These are phyloP conservation scores for Acropora yongei DNA, from an alignment of 64 coral and sea anemone species.

Conservation along the genomic window DNA sequence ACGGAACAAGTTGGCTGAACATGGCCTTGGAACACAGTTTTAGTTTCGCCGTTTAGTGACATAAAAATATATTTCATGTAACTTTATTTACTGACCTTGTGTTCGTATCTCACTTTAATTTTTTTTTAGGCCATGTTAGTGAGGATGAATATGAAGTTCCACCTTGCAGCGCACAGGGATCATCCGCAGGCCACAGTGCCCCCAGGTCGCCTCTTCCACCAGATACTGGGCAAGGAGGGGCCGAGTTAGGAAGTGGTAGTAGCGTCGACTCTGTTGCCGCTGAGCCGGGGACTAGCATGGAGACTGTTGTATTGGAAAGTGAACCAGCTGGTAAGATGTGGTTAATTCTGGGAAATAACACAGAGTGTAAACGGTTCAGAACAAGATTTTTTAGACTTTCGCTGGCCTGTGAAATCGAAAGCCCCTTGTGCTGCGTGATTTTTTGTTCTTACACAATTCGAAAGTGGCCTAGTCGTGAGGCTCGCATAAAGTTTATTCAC, in stretches of 20 bases:
- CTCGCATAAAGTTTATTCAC: too few relatives aligned
- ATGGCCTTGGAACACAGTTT: too few relatives aligned
- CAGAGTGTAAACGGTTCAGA: not conserved
- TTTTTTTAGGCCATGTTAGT: slow-evolving; percentile 78
- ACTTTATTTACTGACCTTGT: not conserved
- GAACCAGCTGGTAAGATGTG: slow-evolving; percentile 23
- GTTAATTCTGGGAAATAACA: not conserved
- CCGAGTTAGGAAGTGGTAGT: slow-evolving; percentile 94
- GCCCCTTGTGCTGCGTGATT: too few relatives aligned
- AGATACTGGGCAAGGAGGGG: slow-evolving; percentile 69
- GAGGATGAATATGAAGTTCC: slow-evolving; percentile 92
- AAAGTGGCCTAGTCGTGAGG: too few relatives aligned
- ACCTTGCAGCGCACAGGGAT: slow-evolving; percentile 74
- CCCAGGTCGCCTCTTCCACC: slow-evolving; percentile 87
- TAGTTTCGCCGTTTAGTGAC: too few relatives aligned
- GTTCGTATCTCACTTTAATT: not conserved
- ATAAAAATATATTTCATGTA: too few relatives aligned
- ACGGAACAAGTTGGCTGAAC: too few relatives aligned
- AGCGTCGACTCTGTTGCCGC: slow-evolving; percentile 95
- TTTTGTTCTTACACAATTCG: too few relatives aligned
- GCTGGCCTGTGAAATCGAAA: too few relatives aligned
- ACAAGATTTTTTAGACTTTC: not conserved
- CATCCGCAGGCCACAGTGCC: slow-evolving; percentile 95
- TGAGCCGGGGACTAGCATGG: slow-evolving; percentile 83
- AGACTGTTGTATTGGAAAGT: slow-evolving; percentile 72